Conservation (phyloP, 1,140 invertebrate species). For the Cherax destructor region DNA sequence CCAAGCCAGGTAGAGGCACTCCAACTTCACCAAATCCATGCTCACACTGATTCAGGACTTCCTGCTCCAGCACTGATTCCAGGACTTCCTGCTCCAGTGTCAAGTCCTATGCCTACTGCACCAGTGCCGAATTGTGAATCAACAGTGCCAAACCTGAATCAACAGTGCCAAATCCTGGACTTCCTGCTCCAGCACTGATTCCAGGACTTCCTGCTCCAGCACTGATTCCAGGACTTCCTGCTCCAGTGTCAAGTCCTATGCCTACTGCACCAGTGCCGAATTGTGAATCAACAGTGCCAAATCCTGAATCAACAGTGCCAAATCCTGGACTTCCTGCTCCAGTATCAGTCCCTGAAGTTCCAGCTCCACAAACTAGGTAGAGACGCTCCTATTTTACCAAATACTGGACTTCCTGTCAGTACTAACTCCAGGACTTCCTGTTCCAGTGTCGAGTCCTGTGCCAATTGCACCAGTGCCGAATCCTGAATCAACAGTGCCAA, state of each 20-base stretch:
- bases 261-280: neutral
- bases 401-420: constrained; percentile 5
- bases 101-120: neutral
- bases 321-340: neutral
- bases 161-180: neutral
- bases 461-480: neutral
- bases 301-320: too few species aligned
- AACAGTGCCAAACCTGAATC: too few species aligned
- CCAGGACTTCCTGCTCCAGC: neutral
- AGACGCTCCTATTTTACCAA: neutral
- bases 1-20: too few species aligned
- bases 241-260: neutral
- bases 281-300: too few species aligned
- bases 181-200: neutral
- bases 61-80: too few species aligned
- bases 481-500: neutral
- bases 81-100: neutral
- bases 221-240: neutral
- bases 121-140: neutral
- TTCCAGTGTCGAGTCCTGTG: neutral
- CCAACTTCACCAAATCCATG: neutral
- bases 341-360: neutral
- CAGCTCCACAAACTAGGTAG: neutral
- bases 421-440: neutral
- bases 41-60: neutral